Evolutionary conservation across 2,113 vertebrate species (phyloP), one percentile per base, ranked within the genome.

Genomic region (Sylvia atricapilla): DNA sequence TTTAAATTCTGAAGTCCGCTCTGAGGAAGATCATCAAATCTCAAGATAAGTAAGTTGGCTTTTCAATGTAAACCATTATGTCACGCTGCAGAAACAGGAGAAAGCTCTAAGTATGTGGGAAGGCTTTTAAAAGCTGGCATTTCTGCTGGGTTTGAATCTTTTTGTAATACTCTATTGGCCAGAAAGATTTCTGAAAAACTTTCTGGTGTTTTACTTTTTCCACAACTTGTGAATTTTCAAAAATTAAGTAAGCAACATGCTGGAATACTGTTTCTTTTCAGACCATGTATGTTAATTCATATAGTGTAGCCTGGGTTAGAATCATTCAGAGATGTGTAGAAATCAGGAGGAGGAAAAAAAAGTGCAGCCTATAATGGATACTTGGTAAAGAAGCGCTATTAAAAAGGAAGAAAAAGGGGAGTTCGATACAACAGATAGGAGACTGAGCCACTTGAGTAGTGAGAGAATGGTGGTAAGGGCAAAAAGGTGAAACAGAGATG

Each of bases 1-100:
- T 94, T 91, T 80, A 93, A 94, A 96, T 96, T 90, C 75, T 86
- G 28, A 87, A 56, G 82, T 90, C 75, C 43, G 21, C 20, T 7
- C 27, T n/a, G 53, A 90, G 72, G 72, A 79, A 93, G 84, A 80
- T 66, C 11, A 4, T 86, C 75, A 77, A 84, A 92, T 90, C 78
- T 86, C 78, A 43, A 94, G 79, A 50, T 77, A 90, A 90, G 75
- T 91, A 1, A 22, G 67, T 43, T 55, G 43, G 50, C 47, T 70
- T 96, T 92, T 88, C 44, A 55, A 18, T 85, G 78, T 87, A 83
- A 95, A 85, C 53, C 47, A 23, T 56, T 63, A n/a, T 41, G 39
- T 87, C 74, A 49, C 0, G 0, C 43, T 55, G 52, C 46, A 86
- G 90, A 84, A 95, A 91, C 12, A 47, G 59, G 74, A 90, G 84